Base-by-base conservation (phyloP, 2,888 invertebrate species). In the Theristus sp. region DNA sequence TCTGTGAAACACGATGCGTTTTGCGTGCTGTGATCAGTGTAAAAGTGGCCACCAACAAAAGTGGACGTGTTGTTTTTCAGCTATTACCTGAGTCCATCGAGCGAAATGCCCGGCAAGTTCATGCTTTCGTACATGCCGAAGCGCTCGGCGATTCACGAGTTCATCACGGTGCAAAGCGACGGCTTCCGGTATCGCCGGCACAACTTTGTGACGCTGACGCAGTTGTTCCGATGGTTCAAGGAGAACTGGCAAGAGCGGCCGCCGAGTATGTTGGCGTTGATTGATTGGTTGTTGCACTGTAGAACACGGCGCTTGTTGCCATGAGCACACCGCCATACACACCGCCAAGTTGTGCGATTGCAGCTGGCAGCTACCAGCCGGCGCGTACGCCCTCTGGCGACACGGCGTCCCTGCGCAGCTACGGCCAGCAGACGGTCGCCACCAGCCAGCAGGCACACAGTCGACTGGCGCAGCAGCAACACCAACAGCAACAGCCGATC, bases 191-290 rank as follows among this genome's bases (percentile, higher is more conserved):
- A 89, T 75, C 80, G 96, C 28, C 84, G 85, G 65, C 85, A 89
- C 70, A 82, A 85, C 74, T 96, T 96, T 75, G 85, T 86, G 66
- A 84, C 86, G 0, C 79, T 91, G 0, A 82, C 82, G 53, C 80
- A 82, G 20, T 74, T 96, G 62, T 81, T 99, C 69, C 84, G 86
- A 63, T 98, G 94, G 94, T 98, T 98, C 77, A 99, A 99, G 74
- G 89, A 90, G 75, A 91, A 98, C 75, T 98, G 90, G 79, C 80
- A 89, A 65, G 93, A 94, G 71, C 88, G 91, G 25, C 13, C 6
- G 10, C 38, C 38, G 10, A 20, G 38, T 52, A 22, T 10, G 52
- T 24, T 10, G 6, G 13, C n/a, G 52, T 52, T 24, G 52, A 22
- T 52, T 13, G 10, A 6, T 6, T 13, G 6, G 52, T 24, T 24